Base-by-base conservation (phyloP, 2,797 vertebrate genomes). In the Siniperca scherzeri region DNA sequence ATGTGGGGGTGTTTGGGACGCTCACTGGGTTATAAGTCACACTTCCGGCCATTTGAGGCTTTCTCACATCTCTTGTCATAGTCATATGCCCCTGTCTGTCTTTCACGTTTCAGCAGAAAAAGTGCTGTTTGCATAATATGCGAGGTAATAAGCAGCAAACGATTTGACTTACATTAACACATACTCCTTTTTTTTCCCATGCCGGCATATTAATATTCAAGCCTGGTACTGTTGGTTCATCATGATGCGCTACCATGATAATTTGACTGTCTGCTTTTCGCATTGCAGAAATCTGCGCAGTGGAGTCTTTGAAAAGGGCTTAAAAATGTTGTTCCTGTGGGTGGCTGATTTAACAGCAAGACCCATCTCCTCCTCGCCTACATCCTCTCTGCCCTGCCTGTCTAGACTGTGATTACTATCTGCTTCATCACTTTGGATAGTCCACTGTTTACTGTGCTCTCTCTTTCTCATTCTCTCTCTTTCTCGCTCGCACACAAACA, bases 371-470 rank as follows among this genome's bases (percentile, higher is more conserved):
- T 92, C 78, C 77, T 87, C 77, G 40, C 82, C 82, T 81, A 70
- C 88, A 79, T 89, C 77, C 48, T 86, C 81, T 83, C 83, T 82
- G 80, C 76, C 81, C 85, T 85, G 83, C 72, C 89, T 87, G 89
- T 91, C 90, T 91, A 90, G 89, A 93, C 90, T 86, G 76, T 88
- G 91, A 93, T 93, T 92, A 89, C 81, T 81, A 90, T 92, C 90
- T 92, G 90, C 87, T 90, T 88, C 86, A 86, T 87, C 79, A 86
- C 82, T 88, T 74, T 89, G 83, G 85, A 85, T 68, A 4, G 82
- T 86, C 72, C 85, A 77, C 82, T 87, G 57, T 88, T 89, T 84
- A 68, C 72, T 48, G 52, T 75, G 74, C 76, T 70, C 68, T 16
- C 79, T 79, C 69, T 36, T 56, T 38, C 64, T 7, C 52, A 60